Conservation (phyloP, 1,140 invertebrate species). For the Brachionus plicatilis region DNA sequence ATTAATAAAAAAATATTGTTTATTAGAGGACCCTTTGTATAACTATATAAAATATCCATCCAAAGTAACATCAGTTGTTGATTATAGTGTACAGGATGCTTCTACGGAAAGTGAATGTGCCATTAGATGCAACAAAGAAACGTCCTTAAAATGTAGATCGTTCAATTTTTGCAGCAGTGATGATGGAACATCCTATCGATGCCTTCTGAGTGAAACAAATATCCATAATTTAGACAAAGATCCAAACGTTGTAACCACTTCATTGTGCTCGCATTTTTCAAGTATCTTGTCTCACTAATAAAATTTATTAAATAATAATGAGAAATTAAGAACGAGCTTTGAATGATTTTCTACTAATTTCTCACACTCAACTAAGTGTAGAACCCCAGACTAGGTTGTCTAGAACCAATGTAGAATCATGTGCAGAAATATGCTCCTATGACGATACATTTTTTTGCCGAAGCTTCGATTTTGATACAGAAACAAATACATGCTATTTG, state of each 20-base stretch:
- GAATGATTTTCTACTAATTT: constrained; percentile 1
- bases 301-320: background rate
- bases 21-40: constrained; percentile 4
- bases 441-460: constrained; percentile 22
- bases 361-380: background rate
- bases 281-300: background rate
- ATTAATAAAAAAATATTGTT: background rate
- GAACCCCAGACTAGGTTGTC: background rate
- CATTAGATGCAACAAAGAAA: constrained; percentile 4
- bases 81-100: background rate
- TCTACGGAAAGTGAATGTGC: background rate
- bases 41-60: constrained; percentile 36
- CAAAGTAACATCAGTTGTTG: constrained; percentile 27
- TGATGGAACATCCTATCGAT: background rate
- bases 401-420: background rate
- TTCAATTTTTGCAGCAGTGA: constrained; percentile 26
- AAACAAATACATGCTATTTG: background rate
- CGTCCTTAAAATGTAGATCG: background rate
- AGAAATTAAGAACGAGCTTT: background rate
- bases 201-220: constrained; percentile 6
- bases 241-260: constrained; percentile 14
- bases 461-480: constrained; percentile 1
- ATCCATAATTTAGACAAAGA: constrained; percentile 8
- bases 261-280: constrained; percentile 22
- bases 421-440: constrained; percentile 31